phyloP scores from a whole-genome alignment of 2,113 vertebrate species.

The Syngnathus scovelli region DNA sequence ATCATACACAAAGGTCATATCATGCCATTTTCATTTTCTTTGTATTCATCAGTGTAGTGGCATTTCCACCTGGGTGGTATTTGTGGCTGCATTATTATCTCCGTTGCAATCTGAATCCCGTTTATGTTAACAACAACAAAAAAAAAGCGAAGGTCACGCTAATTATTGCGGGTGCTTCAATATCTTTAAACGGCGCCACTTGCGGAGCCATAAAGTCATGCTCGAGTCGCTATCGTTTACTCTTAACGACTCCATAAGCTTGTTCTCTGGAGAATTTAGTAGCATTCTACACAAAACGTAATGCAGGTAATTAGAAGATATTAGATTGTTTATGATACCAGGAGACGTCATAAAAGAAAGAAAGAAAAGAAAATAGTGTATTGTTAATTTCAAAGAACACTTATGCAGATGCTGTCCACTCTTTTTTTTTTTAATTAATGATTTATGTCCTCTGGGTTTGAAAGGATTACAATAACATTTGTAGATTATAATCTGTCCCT shows the following conservation, averaged over 20 bases:
- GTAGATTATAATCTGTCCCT: background rate
- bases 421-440: too few species aligned
- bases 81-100: constrained; percentile 4
- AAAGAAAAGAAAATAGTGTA: background rate
- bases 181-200: constrained; percentile 42
- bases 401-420: background rate
- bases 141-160: constrained; percentile 57
- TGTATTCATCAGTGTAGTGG: background rate
- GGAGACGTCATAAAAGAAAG: background rate
- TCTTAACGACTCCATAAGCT: constrained; percentile 31
- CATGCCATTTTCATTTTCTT: background rate
- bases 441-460: background rate
- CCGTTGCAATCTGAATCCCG: constrained; percentile 32
- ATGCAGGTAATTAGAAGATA: background rate
- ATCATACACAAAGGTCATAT: background rate
- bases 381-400: too few species aligned
- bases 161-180: constrained; percentile 48
- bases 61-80: constrained; percentile 3
- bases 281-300: background rate
- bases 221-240: constrained; percentile 15
- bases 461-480: background rate
- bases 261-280: constrained; percentile 19
- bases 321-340: background rate
- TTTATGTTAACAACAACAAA: constrained; percentile 39
- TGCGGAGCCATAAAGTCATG: constrained; percentile 31